Conservation (phyloP, 2,888 invertebrate genomes). For the Eristalis pertinax region DNA sequence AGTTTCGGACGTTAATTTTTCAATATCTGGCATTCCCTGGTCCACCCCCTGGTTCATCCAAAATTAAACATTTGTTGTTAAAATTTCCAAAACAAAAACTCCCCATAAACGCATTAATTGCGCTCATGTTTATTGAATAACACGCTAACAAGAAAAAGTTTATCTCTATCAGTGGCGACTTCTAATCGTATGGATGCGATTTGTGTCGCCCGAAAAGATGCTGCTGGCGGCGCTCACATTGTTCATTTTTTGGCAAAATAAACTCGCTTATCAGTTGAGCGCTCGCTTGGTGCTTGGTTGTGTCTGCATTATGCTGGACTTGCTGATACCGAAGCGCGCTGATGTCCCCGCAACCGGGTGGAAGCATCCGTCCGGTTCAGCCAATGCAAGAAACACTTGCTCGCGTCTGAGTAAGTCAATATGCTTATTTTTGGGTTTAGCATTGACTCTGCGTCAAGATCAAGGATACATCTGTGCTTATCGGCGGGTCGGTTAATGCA, state of each 20-base stretch:
- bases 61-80: not conserved
- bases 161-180: not conserved
- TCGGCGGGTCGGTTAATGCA: constrained; percentile 67
- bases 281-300: constrained; percentile 20
- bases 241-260: not conserved
- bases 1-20: no score
- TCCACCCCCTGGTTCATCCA: no score
- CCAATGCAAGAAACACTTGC: constrained; percentile 42
- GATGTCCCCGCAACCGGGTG: constrained; percentile 19
- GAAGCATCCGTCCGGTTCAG: constrained; percentile 1
- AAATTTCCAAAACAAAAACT: not conserved
- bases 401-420: constrained; percentile 34
- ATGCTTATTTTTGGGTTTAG: constrained; percentile 57
- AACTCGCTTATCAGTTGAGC: constrained; percentile 3
- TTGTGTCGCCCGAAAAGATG: constrained; percentile 4
- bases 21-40: no score
- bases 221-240: not conserved
- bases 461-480: constrained; percentile 59
- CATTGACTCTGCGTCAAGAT: constrained; percentile 59
- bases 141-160: constrained; percentile 1
- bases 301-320: constrained; percentile 51
- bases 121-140: constrained; percentile 11
- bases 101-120: constrained; percentile 28
- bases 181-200: constrained; percentile 36
- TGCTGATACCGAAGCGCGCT: constrained; percentile 40